Evolutionary conservation across 2,888 invertebrate species (phyloP).

Genomic region (Drosophila mayaguana): DNA sequence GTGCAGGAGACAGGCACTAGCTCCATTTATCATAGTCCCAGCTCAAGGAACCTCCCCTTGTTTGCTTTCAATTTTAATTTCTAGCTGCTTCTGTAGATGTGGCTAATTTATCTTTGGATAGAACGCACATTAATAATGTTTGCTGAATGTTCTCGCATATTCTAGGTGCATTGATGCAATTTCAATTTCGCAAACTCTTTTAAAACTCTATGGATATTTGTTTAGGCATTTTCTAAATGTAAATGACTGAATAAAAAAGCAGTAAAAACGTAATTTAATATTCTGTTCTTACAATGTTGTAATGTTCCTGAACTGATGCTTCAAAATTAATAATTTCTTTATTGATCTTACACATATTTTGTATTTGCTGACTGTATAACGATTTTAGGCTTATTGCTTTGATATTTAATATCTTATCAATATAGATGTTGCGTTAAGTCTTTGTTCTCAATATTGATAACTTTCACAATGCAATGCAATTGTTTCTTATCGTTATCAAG

Average conservation of each 20-base stretch:
- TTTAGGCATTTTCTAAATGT: no score
- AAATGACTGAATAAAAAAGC: no score
- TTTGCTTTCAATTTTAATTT: conserved; percentile 29
- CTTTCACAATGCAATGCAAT: neutral
- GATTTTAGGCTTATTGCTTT: neutral
- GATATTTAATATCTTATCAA: neutral
- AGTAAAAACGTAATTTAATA: no score
- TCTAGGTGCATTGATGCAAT: neutral
- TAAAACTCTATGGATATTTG: neutral
- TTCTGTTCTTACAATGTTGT: no score
- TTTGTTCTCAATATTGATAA: neutral
- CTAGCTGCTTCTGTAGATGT: conserved; percentile 1
- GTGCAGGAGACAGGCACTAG: neutral
- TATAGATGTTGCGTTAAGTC: neutral
- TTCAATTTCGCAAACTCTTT: neutral
- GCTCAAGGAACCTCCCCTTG: conserved; percentile 10
- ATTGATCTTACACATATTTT: no score
- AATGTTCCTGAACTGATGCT: no score
- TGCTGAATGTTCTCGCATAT: neutral
- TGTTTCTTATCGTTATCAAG: conserved; percentile 5
- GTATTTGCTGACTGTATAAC: no score
- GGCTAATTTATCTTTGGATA: conserved; percentile 17
- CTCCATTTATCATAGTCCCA: conserved; percentile 34
- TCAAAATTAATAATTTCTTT: no score
- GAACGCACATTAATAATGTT: neutral